Base-by-base conservation (phyloP, 2,888 invertebrate genomes). In the Linyphia triangularis region DNA sequence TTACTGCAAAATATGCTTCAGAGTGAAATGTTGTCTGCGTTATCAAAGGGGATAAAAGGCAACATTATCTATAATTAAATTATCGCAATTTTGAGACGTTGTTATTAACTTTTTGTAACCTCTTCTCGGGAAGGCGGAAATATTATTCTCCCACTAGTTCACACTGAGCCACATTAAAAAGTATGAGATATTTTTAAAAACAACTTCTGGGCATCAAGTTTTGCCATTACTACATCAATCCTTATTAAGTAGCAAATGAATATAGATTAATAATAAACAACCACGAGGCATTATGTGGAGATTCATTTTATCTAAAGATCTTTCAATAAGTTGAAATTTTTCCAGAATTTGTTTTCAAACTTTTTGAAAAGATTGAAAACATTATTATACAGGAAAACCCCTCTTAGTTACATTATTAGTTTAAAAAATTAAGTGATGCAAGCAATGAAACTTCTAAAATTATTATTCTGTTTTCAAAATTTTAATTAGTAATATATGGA, bases 21-120 rank as follows among this genome's bases (percentile, higher is more conserved):
- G 13, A 26, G 40, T 24, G 40, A 26, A 30, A 63, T 22, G 63
- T 28, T 61, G 63, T n/a, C 26, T n/a, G n/a, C 79, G 69, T 30
- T 81, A 81, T 81, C 57, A 65, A n/a, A 69, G 57, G n/a, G 67
- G 19, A 70, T 40, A 57, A 33, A 33, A 67, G 30, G 57, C 33
- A 81, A 81, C 79, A 81, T 81, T 81, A 81, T 69, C 79, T 81
- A 81, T 81, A 81, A 81, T 81, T 81, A 81, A 81, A 81, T 81
- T 81, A 81, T 81, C 79, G 69, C 79, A 69, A 81, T 81, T 81
- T 81, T 81, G 79, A 81, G 79, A 81, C 28, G 43, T 43, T 69
- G 79, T 81, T 81, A 81, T 81, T 81, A 81, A 81, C 79, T 81
- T 81, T 81, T 81, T 81, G 79, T 69, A 69, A 81, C 57, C 65